Base-by-base conservation (phyloP, 2,888 invertebrate species). In the Apodemia duryi region DNA sequence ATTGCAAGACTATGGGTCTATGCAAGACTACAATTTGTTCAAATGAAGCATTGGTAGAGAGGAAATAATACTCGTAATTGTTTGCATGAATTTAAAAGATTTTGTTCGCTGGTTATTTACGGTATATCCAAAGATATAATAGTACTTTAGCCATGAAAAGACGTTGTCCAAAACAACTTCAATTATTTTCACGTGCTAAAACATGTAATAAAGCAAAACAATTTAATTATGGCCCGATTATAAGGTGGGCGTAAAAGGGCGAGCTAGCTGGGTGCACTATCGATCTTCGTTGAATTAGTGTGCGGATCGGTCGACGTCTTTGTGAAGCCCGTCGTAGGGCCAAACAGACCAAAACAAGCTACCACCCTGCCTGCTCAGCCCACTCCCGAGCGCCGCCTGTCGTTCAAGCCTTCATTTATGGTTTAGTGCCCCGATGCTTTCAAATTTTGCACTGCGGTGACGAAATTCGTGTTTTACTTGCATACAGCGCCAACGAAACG, bases 291-390 rank as follows among this genome's bases (percentile, higher is more conserved):
- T 87, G 89, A 91, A 91, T 91, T 91, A 91, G 91, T 90, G 91
- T 87, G 87, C 88, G 88, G 86, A 89, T 90, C 91, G 91, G 83
- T 83, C 86, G 84, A 79, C 89, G 91, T 91, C 91, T 91, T 91
- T 91, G 89, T 90, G 88, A 82, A 82, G 82, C 87, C 67, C 88
- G 87, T 85, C 83, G 86, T 88, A 85, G 85, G 85, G 81, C 87
- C 86, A 92, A 92, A 92, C 88, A 91, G 91, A 91, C 92, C 91
- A 91, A 92, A 91, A 91, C 92, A 90, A 90, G 82, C 81, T 74
- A 75, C 78, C 78, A 75, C 80, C 81, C 80, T 74, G 70, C 77
- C 73, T 71, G 76, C 75, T 11, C 54, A 28, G 29, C 76, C 77
- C 81, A 71, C 81, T 74, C 75, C 73, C 76, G 70, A 76, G 73